Base-by-base conservation (phyloP, 2,888 invertebrate genomes). In the Mellilla xanthometata region DNA sequence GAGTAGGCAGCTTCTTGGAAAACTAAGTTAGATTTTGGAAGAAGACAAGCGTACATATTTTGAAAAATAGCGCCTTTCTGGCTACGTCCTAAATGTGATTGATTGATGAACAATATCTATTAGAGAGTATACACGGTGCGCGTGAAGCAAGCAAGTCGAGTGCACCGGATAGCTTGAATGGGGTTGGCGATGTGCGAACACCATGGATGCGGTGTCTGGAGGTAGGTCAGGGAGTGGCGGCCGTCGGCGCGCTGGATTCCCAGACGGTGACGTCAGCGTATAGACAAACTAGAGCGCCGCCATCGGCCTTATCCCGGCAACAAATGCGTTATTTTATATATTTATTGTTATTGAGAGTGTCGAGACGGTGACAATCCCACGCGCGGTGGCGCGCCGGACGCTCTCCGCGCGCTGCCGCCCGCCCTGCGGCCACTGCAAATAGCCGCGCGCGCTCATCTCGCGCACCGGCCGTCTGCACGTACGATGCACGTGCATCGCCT, bases 311-410 rank as follows among this genome's bases (percentile, higher is more conserved):
- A 84, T 83, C 80, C 81, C 79, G 73, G 75, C 70, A 76, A 75
- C 77, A 76, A 81, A 77, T 79, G 75, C 74, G 73, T 81, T 83
- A 85, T 86, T 86, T 83, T 69, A 78, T 76, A 77, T 86, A 87
- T 84, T 86, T 87, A 85, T 83, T 84, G 75, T 76, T 83, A 84
- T 86, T 81, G 81, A 82, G 76, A 79, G 72, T 75, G 86, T 79
- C 86, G 81, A 86, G 87, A 86, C 87, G 74, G 82, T 81, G 84
- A 81, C 86, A 82, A 79, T 62, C 85, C 87, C 83, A 88, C 88
- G 81, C 80, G 60, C 52, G 55, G 47, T 52, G 59, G 56, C 72
- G 72, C 69, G 68, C 72, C 68, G 72, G 27, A 38, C 32, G 22
- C 28, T 36, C 65, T 24, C 27, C 30, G 35, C n/a, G n/a, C n/a